Conservation (phyloP, 1,140 invertebrate species). For the Tetragonula clypearis region DNA sequence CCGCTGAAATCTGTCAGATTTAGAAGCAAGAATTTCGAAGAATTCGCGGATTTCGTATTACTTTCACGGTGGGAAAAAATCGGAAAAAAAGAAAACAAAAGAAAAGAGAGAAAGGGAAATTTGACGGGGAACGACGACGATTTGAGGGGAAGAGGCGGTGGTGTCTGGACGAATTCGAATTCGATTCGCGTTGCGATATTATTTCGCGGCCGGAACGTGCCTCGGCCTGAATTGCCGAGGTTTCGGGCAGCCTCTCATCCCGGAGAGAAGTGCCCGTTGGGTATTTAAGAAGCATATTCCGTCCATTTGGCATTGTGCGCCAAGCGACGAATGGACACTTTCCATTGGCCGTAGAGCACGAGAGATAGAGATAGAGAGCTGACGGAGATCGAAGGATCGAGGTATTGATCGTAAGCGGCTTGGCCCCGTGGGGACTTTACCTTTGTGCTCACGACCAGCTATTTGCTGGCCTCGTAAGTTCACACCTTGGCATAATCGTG, state of each 20-base stretch:
- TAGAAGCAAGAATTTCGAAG: background rate
- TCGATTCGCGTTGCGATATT: conserved; percentile 55
- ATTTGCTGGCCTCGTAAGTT: conserved; percentile 66
- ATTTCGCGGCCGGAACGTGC: conserved; percentile 66
- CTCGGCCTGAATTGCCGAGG: conserved; percentile 63
- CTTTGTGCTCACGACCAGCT: conserved; percentile 51
- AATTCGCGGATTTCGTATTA: background rate
- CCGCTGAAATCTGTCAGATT: background rate
- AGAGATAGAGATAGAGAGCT: conserved; percentile 47
- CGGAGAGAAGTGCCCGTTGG: conserved; percentile 57
- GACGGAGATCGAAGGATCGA: conserved; percentile 68
- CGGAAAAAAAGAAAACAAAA: background rate
- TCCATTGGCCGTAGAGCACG: background rate
- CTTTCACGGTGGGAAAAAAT: background rate
- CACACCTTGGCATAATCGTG: conserved; percentile 75
- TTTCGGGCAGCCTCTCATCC: conserved; percentile 60
- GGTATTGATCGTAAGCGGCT: conserved; percentile 79
- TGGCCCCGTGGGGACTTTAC: conserved; percentile 58
- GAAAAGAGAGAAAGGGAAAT: background rate
- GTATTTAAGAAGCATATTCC: conserved; percentile 72
- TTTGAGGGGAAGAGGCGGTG: too few relatives aligned
- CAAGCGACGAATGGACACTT: conserved; percentile 64
- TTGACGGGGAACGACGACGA: background rate
- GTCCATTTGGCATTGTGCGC: conserved; percentile 72
- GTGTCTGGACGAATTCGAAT: background rate